Conservation (phyloP, 2,888 invertebrate species). For the Euzetes globulus region DNA sequence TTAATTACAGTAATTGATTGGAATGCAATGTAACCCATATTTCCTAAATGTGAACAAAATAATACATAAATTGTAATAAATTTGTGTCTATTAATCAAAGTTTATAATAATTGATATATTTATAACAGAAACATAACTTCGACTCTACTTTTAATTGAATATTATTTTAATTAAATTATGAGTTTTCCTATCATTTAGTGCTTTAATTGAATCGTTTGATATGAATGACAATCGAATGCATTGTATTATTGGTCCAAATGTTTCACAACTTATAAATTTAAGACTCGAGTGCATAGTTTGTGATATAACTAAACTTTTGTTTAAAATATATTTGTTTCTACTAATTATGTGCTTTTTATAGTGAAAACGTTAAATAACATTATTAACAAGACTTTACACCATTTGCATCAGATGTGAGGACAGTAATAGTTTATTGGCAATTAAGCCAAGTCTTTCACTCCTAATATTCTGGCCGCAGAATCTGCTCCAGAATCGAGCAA, state of each 20-base stretch:
- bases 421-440: neutral
- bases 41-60: slow-evolving; percentile 8
- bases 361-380: neutral
- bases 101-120: neutral
- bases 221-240: neutral
- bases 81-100: neutral
- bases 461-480: slow-evolving; percentile 77
- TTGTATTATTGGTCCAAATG: neutral
- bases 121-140: neutral
- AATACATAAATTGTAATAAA: neutral
- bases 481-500: slow-evolving; percentile 62
- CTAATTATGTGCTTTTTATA: neutral
- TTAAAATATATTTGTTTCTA: neutral
- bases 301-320: neutral
- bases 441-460: slow-evolving; percentile 52
- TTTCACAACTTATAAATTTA: neutral
- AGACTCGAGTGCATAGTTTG: slow-evolving; percentile 23
- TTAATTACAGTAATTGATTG: neutral
- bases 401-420: neutral
- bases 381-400: neutral
- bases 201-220: neutral
- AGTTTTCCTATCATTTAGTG: neutral
- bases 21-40: neutral
- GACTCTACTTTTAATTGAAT: neutral
- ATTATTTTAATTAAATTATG: neutral